Base-by-base conservation (phyloP, 2,888 invertebrate genomes). In the Abrostola triplasia region DNA sequence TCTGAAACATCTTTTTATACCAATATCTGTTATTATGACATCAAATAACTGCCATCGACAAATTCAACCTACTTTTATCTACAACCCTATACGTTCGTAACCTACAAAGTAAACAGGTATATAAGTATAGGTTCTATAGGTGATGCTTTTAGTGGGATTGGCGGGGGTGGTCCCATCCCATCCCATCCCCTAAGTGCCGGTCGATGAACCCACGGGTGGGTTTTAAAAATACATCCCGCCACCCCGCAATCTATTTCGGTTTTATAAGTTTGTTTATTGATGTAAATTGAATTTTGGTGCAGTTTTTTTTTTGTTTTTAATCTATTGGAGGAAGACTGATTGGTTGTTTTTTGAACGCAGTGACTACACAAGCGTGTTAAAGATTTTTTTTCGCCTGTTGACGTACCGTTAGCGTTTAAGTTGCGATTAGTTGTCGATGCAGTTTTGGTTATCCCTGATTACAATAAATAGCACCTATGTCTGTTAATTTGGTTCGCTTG, bases 131-230 rank as follows among this genome's bases (percentile, higher is more conserved):
- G 54, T 79, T 36, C 42, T 70, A 85, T 83, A 87, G 81, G 81
- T 80, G 67, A 90, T 83, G 90, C 90, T 90, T 90, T 90, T 90
- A 90, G 89, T 84, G 75, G 84, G 84, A 90, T 90, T 89, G 87
- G 81, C 56, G 63, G 84, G 84, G 79, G 78, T 70, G 70, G 71
- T 52, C 24, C 24, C 24, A 24, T 24, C 54, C 24, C 24, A 24
- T 24, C 54, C 50, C 67, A 58, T 12, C 70, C 71, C 70, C 69
- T 66, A 59, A 71, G 68, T 67, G 72, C 53, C 64, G 79, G 79
- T 75, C 79, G 67, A 62, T 67, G 79, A 79, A 69, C 79, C 73
- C 79, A 60, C 78, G 75, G 73, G 75, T 69, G 75, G 75, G 54
- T 67, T 75, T 79, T 75, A 73, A 79, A 78, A 79, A 77, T 77